Conservation (phyloP, 2,888 invertebrate species). For the Mesorhabditis belari region DNA sequence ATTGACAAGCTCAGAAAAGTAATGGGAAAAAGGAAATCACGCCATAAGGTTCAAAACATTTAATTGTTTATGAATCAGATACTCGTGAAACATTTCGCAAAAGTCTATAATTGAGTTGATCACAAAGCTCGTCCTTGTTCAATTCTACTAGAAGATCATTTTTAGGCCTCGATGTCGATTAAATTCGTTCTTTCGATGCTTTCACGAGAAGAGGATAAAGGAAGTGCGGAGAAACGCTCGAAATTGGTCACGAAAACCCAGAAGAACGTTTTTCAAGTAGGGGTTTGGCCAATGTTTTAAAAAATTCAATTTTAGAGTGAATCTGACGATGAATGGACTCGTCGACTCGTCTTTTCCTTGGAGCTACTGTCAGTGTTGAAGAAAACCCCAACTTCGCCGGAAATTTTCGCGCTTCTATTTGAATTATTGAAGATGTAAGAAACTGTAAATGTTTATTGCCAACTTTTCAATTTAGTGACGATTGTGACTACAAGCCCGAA, state of each 20-base stretch:
- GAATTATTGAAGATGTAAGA: too few relatives aligned
- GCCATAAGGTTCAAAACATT: too few relatives aligned
- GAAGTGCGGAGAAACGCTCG: constrained; percentile 21
- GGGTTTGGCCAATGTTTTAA: constrained; percentile 1
- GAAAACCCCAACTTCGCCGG: constrained; percentile 12
- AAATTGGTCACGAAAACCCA: too few relatives aligned
- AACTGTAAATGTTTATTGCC: too few relatives aligned
- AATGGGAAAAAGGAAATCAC: too few relatives aligned
- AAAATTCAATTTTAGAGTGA: constrained; percentile 5
- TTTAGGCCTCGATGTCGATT: constrained; percentile 11
- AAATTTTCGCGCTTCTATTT: constrained; percentile 14
- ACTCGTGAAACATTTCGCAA: background rate
- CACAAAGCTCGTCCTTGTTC: background rate
- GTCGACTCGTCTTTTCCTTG: constrained; percentile 23
- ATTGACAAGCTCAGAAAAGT: too few relatives aligned
- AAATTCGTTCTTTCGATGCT: constrained; percentile 18
- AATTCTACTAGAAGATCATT: background rate
- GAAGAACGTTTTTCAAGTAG: too few relatives aligned
- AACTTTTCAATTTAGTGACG: too few relatives aligned
- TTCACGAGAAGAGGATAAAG: constrained; percentile 12
- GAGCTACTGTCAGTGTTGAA: constrained; percentile 22
- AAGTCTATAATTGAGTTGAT: background rate
- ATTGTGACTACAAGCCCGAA: too few relatives aligned
- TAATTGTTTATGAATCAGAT: too few relatives aligned
- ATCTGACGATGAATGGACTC: constrained; percentile 13